Base-by-base conservation (phyloP, 2,888 invertebrate species). In the Chaitophorus viminalis region DNA sequence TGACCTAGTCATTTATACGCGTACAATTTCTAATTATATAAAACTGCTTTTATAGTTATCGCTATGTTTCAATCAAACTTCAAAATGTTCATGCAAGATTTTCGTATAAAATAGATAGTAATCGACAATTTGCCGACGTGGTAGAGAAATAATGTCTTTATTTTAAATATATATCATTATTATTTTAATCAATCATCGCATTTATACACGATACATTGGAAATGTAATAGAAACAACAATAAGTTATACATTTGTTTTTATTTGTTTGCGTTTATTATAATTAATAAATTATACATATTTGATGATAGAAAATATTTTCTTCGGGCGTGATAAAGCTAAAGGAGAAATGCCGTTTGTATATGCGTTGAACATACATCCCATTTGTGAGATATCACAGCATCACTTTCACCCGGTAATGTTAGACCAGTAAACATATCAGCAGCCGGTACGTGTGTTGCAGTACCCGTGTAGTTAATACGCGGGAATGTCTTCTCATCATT, bases 391-490 rank as follows among this genome's bases (percentile, higher is more conserved):
- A 68, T 21, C 46, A 70, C 70, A 46, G 46, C 77, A 33, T 84
- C 76, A 85, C 84, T 85, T 85, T 85, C 84, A 85, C 84, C 68
- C 52, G 52, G 76, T 77, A 68, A 70, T 70, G 68, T 68, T 25
- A 65, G 75, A 9, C 21, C 60, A 75, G 82, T 33, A 52, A 72
- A 72, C 72, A 52, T 52, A 72, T 72, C 21, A 75, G 75, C 74
- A 60, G 54, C 36, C 36, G 74, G 9, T 68, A 68, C 17, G 70
- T 25, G 46, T 39, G 46, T n/a, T 85, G 75, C 83, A 85, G 84
- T 77, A 52, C 75, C 84, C 65, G 84, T 77, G 76, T 65, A 46
- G 84, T 68, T 77, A n/a, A 85, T 77, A 85, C 84, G 84, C 84
- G 83, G 60, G 75, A 60, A 84, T 39, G 77, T 85, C 46, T 85